Base-by-base conservation (phyloP, 2,888 invertebrate species). In the Melanostoma scalare region DNA sequence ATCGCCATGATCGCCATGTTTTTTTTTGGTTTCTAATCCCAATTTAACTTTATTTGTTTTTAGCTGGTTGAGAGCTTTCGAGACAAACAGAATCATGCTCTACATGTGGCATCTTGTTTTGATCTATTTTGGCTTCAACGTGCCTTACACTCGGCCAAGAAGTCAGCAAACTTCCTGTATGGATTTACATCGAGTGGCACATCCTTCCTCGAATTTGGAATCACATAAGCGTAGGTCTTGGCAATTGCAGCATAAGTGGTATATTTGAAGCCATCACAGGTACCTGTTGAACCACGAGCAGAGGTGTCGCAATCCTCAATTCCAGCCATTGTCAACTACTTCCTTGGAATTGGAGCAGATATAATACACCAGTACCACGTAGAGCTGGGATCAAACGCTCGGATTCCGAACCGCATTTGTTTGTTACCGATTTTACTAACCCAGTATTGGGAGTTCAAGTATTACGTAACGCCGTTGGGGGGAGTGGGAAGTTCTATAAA, bases 271-370 rank as follows among this genome's bases (percentile, higher is more conserved):
- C 99, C 99, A 88, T 99, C 99, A 86, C 99, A 94, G 5, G 99
- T 99, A 80, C 98, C 98, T 82, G 99, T 99, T 48, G 98, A 98
- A 65, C 99, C 99, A 90, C 98, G 95, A 63, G 99, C 98, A 5
- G 98, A 97, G 5, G 99, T 99, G 92, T 99, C 99, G 92, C 99
- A 99, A 93, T 99, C 99, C 90, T 99, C 98, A 90, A 99, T 99
- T 92, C 99, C 99, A 90, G 99, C 99, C 99, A 99, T 99, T 90
- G 96, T 96, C 87, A 99, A 94, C 81, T 99, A 93, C 92, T 99
- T 99, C 93, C 99, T 99, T 33, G 99, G 99, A 1, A 99, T 99
- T 58, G 99, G 99, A 46, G 99, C 99, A 71, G 98, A 98, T 78
- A 99, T 99, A 92, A 99, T 99, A n/a, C n/a, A 81, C 99, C 99